Percentiles rank a stretch among this genome's conserved stretches.
Evolutionary conservation across 2,888 invertebrate species (phyloP).

Genomic region (Nemotelus nigrinus): DNA sequence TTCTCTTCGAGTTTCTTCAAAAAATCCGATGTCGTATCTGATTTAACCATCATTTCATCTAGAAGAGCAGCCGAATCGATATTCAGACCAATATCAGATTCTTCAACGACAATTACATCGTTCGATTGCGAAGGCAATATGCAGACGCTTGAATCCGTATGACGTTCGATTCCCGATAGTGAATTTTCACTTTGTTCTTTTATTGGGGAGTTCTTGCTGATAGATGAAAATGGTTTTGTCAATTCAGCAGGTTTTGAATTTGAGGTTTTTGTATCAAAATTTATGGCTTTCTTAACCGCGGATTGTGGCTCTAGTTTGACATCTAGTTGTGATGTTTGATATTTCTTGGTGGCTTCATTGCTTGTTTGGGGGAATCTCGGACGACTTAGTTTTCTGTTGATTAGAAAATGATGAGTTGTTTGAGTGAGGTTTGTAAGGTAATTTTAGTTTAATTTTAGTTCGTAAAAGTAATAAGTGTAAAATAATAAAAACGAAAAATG

Average conservation of each 20-base stretch:
- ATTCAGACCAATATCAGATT: slow-evolving; percentile 19
- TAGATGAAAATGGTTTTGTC: slow-evolving; percentile 3
- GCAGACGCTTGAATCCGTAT: slow-evolving; percentile 37
- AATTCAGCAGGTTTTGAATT: not conserved
- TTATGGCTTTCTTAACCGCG: slow-evolving; percentile 19
- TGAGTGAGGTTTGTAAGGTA: no score
- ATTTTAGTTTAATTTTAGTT: no score
- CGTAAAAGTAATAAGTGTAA: no score
- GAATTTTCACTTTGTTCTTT: not conserved
- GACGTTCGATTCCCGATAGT: not conserved
- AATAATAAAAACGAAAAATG: not conserved
- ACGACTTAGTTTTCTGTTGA: slow-evolving; percentile 28
- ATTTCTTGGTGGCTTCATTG: not conserved
- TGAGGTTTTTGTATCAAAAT: slow-evolving; percentile 20
- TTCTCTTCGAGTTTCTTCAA: slow-evolving; percentile 32
- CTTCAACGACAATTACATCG: slow-evolving; percentile 46
- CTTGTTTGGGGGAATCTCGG: not conserved
- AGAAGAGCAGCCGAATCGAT: slow-evolving; percentile 39
- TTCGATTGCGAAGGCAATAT: slow-evolving; percentile 44
- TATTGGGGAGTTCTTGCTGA: not conserved
- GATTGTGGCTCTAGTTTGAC: slow-evolving; percentile 31
- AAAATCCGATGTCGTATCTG: slow-evolving; percentile 32
- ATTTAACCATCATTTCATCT: slow-evolving; percentile 36
- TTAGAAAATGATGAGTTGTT: not conserved
- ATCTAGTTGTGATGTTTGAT: not conserved